Base-by-base conservation (phyloP, 1,140 invertebrate genomes). In the Limonius californicus region DNA sequence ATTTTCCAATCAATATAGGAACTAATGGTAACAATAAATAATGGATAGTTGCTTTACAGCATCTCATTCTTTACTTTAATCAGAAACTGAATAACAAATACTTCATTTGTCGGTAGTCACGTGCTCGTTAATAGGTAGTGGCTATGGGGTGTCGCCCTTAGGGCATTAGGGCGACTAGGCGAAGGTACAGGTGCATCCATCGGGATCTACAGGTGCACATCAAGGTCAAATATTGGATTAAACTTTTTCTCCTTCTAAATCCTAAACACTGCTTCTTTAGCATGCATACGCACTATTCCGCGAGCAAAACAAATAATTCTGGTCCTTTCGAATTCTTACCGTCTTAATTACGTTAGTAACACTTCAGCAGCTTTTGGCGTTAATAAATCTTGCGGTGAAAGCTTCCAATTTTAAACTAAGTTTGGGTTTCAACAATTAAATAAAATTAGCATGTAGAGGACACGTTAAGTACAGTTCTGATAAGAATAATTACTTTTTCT, bases 221-320 rank as follows among this genome's bases (percentile, higher is more conserved):
- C 45, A 50, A 50, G 45, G 45, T 18, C 45, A 50, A 18, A 50
- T 50, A 50, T 19, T 50, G 9, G 45, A 50, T 50, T 50, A 50
- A 50, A 11, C 9, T 7, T 50, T 50, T 50, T 21, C 14, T 45
- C 12, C 42, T 45, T n/a, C 14, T 45, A 27, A 27, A 27, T 27
- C 3, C 2, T 45, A 45, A 45, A 15, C 42, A 45, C 14, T 45
- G 14, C 42, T n/a, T n/a, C n/a, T n/a, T n/a, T n/a, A n/a, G n/a
- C 16, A 45, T 45, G 11, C 4, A 32, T 32, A 32, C 27, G 11
- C 27, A 32, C 11, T n/a, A n/a, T n/a, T n/a, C n/a, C n/a, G n/a
- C n/a, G n/a, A n/a, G n/a, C 35, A 39, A 39, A 12, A 39, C 2
- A 39, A 39, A 12, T 12, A 32, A 32, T 32, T 9, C n/a, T 32